phyloP scores from a whole-genome alignment of 30 jellyfish, hydroid and myxozoan species.

The Chironex yamaguchii region DNA sequence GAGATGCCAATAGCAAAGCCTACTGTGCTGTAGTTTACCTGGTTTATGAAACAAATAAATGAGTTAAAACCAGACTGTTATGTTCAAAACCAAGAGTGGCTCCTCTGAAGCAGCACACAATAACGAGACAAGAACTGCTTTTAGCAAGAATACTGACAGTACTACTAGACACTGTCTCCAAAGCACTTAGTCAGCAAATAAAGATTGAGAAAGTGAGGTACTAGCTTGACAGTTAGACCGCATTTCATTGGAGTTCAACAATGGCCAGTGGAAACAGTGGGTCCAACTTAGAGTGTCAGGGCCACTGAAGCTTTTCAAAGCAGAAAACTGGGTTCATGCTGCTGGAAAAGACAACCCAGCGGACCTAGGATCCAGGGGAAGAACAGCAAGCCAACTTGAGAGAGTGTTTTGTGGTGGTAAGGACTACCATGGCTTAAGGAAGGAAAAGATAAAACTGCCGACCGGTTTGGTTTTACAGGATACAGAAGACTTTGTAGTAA shows the following conservation, averaged over 20 bases:
- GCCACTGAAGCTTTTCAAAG: background rate
- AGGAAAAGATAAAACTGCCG: background rate
- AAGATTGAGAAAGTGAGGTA: background rate
- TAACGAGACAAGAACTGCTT: constrained; percentile 13
- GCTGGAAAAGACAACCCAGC: constrained; percentile 60
- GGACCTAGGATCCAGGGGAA: constrained; percentile 40
- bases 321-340: constrained; percentile 40
- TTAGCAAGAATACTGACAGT: too few species aligned
- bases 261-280: constrained; percentile 54
- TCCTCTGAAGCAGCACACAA: background rate
- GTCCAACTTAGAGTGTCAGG: constrained; percentile 49
- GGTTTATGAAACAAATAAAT: background rate
- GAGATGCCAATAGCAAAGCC: constrained; percentile 23
- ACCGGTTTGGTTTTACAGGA: background rate
- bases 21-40: constrained; percentile 14
- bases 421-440: background rate
- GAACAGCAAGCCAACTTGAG: background rate
- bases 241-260: constrained; percentile 49
- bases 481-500: background rate
- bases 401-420: constrained; percentile 3
- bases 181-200: too few species aligned
- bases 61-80: background rate
- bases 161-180: too few species aligned
- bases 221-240: constrained; percentile 69
- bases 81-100: constrained; percentile 37